Evolutionary conservation across 1,140 invertebrate species (phyloP).

Genomic region (Dendroctonus valens): DNA sequence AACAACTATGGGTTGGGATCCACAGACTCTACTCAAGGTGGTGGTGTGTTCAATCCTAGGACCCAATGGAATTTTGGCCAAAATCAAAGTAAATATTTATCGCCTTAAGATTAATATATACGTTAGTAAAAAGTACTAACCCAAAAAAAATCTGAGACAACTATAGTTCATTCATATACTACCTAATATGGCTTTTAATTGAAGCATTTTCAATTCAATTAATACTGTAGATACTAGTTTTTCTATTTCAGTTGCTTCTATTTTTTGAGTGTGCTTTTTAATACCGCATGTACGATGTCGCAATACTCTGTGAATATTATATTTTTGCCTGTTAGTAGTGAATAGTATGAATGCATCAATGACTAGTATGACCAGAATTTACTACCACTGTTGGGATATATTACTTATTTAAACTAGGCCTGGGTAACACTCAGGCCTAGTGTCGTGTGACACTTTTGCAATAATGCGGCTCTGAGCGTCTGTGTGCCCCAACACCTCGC

Average conservation of each 20-base stretch:
- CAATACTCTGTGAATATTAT: too few species aligned
- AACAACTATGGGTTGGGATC: slow-evolving; percentile 58
- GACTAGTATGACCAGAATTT: too few species aligned
- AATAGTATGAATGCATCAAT: too few species aligned
- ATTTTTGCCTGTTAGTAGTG: too few species aligned
- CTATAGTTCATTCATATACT: background rate
- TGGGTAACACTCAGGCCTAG: too few species aligned
- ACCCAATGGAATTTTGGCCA: slow-evolving; percentile 58
- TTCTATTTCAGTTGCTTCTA: slow-evolving; percentile 12
- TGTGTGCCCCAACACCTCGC: too few species aligned
- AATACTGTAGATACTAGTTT: background rate
- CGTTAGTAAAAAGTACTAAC: slow-evolving; percentile 19
- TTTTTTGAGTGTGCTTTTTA: slow-evolving; percentile 19
- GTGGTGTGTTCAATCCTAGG: slow-evolving; percentile 59
- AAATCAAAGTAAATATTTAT: slow-evolving; percentile 49
- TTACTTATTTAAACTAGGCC: too few species aligned
- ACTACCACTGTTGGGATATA: too few species aligned
- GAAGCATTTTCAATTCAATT: background rate
- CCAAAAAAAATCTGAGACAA: background rate
- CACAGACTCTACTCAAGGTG: slow-evolving; percentile 56
- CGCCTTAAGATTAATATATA: slow-evolving; percentile 17
- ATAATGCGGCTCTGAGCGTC: too few species aligned
- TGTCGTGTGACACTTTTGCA: too few species aligned
- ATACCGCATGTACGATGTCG: slow-evolving; percentile 7
- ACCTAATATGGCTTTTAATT: background rate